Conservation (phyloP, 2,888 invertebrate species). For the Plagodis dolabraria region DNA sequence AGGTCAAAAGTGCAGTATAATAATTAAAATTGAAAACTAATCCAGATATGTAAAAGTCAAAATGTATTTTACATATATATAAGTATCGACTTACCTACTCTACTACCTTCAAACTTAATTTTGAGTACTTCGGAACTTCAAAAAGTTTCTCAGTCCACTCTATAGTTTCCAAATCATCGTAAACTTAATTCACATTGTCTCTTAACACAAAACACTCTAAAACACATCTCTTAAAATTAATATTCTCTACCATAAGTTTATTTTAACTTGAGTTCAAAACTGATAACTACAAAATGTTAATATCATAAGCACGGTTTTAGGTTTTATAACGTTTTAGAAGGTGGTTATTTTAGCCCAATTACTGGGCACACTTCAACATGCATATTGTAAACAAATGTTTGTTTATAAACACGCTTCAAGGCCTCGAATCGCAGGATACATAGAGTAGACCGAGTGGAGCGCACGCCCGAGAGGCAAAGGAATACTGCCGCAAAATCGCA, state of each 20-base stretch:
- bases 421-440: slow-evolving; percentile 5
- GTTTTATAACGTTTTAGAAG: background rate
- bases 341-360: slow-evolving; percentile 31
- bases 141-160: slow-evolving; percentile 5
- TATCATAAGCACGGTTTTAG: too few species aligned
- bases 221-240: slow-evolving; percentile 1
- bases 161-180: slow-evolving; percentile 12
- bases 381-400: slow-evolving; percentile 44
- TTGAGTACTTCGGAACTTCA: slow-evolving; percentile 1
- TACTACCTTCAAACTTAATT: too few species aligned
- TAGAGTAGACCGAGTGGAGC: slow-evolving; percentile 4
- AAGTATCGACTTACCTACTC: too few species aligned
- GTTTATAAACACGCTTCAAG: slow-evolving; percentile 32
- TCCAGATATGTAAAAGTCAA: too few species aligned
- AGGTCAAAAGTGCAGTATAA: too few species aligned
- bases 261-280: slow-evolving; percentile 1
- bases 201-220: slow-evolving; percentile 1
- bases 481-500: slow-evolving; percentile 10
- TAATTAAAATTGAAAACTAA: too few species aligned
- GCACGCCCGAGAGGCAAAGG: slow-evolving; percentile 13
- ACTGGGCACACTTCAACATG: slow-evolving; percentile 43
- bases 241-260: background rate
- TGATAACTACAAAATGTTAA: too few species aligned
- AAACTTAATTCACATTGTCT: slow-evolving; percentile 3
- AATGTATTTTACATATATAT: too few species aligned